These are phyloP conservation scores for Himalopsyche kuldschensis DNA, from an alignment of 2,888 invertebrate species.

Conservation along the genomic window DNA sequence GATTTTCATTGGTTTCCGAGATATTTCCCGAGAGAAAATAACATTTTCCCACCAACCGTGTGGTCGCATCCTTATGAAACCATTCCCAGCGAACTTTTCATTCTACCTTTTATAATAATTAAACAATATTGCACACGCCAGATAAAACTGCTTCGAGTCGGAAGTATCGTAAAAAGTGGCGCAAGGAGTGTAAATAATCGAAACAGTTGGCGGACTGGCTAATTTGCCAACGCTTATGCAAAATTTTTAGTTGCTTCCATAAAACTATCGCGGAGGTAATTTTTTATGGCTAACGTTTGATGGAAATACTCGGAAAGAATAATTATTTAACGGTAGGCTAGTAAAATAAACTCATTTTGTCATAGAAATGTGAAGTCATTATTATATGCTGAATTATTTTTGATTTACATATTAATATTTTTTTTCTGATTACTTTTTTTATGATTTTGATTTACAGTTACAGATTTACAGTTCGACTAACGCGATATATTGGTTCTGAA, in stretches of 20 bases:
- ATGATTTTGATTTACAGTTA: no score
- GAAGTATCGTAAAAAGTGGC: not conserved
- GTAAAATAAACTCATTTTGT: not conserved
- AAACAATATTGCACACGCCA: not conserved
- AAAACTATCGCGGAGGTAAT: not conserved
- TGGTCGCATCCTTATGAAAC: not conserved
- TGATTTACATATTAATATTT: no score
- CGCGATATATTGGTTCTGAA: no score
- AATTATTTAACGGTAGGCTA: not conserved
- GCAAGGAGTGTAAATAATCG: slow-evolving; percentile 5
- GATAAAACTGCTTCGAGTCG: slow-evolving; percentile 1
- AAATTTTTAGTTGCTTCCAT: not conserved
- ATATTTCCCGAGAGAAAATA: not conserved
- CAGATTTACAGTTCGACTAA: no score
- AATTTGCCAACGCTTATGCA: not conserved
- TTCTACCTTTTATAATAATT: slow-evolving; percentile 1
- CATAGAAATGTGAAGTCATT: not conserved
- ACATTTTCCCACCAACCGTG: not conserved
- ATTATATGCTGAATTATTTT: no score
- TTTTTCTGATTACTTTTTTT: no score
- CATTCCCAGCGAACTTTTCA: not conserved
- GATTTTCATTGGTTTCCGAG: not conserved
- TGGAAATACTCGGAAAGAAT: not conserved
- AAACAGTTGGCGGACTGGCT: slow-evolving; percentile 2
- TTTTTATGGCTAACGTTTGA: not conserved